Base-by-base conservation (phyloP, 2,888 invertebrate genomes). In the Tribolium freemani region DNA sequence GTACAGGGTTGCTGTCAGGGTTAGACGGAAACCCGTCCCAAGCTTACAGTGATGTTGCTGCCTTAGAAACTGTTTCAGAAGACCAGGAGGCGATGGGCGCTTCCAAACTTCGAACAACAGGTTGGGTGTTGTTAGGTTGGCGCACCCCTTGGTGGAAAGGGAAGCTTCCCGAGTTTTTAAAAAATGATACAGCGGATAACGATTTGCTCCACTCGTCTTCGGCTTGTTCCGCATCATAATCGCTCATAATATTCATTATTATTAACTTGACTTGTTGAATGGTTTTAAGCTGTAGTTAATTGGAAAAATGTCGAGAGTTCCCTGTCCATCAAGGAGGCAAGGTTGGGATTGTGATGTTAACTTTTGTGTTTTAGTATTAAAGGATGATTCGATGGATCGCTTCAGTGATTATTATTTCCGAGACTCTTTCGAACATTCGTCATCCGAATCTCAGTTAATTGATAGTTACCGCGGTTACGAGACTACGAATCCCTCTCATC, bases 371-470 rank as follows among this genome's bases (percentile, higher is more conserved):
- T 83, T 81, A 84, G 83, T 80, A 75, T 83, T 85, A 70, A 86
- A 86, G 77, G 86, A 86, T 60, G 88, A 87, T 81, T 87, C 87
- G 31, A 79, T 85, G 76, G 88, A 87, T 80, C 84, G 87, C 73
- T 88, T 88, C 83, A 89, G 89, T 80, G 92, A 93, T 82, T 93
- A 93, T 86, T 91, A 91, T 85, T 91, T 92, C 83, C 91, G 93
- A 38, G 93, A 93, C 86, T 93, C 93, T 79, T 90, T 92, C 81
- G 92, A 94, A 83, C 94, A 94, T 84, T 94, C 94, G 53, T 94
- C 94, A 21, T 93, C 93, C 9, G 94, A 94, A 86, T 93, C 93
- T 69, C 93, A 92, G 79, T 87, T 91, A 77, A 81, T 91, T 82
- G 88, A 90, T 78, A 86, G 85, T 78, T 86, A 84, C 80, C 79